These are phyloP conservation scores for Bacillus rossius DNA, from an alignment of 1,140 invertebrate species.

Conservation along the genomic window DNA sequence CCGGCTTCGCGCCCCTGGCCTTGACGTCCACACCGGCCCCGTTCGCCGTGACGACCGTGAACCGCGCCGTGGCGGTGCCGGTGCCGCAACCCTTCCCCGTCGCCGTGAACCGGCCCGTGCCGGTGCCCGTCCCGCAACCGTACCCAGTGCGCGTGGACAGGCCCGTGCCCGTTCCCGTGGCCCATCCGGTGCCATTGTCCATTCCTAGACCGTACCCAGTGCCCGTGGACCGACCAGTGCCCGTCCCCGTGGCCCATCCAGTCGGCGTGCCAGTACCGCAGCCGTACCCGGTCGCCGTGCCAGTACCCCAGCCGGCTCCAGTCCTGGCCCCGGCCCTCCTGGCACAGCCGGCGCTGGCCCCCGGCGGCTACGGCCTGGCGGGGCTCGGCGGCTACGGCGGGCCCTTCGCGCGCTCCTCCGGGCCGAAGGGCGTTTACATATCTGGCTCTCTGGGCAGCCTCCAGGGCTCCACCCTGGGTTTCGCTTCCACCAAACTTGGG, in stretches of 20 bases:
- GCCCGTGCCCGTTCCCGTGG: neutral
- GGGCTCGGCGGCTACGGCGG: neutral
- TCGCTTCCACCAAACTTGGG: neutral
- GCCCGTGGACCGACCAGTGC: neutral
- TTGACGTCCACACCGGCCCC: neutral
- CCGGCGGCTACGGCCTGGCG: neutral
- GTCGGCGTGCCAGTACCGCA: neutral
- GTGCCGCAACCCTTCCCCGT: conserved; percentile 8
- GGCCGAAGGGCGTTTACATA: conserved; percentile 1
- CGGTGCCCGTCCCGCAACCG: neutral
- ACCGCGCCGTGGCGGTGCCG: neutral
- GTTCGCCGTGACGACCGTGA: neutral
- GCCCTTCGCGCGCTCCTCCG: neutral
- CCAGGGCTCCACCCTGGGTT: neutral
- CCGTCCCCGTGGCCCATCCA: neutral
- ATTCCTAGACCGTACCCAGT: conserved; percentile 2
- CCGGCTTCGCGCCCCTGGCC: neutral
- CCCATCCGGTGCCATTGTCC: neutral
- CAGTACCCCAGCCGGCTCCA: neutral
- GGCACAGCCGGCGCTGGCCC: neutral
- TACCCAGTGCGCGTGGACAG: neutral
- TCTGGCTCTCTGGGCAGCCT: conserved; percentile 6
- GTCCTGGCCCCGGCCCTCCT: neutral
- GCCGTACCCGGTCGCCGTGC: neutral
- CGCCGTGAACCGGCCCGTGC: conserved; percentile 1